These are phyloP conservation scores for Lacanobia wlatinum DNA, from an alignment of 2,888 invertebrate genomes.

Conservation along the genomic window DNA sequence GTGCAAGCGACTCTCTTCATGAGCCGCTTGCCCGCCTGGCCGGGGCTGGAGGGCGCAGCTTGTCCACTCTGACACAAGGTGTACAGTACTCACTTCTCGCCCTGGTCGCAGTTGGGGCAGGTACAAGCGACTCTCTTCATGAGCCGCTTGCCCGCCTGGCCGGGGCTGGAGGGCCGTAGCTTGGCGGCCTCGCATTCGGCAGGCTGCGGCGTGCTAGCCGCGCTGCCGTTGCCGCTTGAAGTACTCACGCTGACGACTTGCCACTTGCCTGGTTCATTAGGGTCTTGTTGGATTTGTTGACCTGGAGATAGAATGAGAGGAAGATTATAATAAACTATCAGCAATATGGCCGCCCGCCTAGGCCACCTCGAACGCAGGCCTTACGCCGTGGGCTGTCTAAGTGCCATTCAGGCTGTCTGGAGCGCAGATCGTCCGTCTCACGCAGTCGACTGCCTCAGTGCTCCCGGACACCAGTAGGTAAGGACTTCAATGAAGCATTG, in stretches of 20 bases:
- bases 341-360: too few species aligned
- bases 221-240: slow-evolving; percentile 58
- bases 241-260: slow-evolving; percentile 91
- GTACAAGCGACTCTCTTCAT: slow-evolving; percentile 98
- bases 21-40: too few species aligned
- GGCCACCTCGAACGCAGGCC: too few species aligned
- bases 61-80: background rate
- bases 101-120: slow-evolving; percentile 98
- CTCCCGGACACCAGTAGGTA: too few species aligned
- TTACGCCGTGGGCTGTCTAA: too few species aligned
- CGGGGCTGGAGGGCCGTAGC: slow-evolving; percentile 77
- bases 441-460: too few species aligned
- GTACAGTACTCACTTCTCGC: slow-evolving; percentile 91
- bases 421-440: too few species aligned
- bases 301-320: slow-evolving; percentile 76
- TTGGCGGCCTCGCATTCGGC: slow-evolving; percentile 84
- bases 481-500: too few species aligned
- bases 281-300: slow-evolving; percentile 95
- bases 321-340: background rate
- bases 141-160: slow-evolving; percentile 82
- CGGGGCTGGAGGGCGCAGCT: too few species aligned
- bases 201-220: slow-evolving; percentile 67
- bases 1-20: too few species aligned
- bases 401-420: too few species aligned
- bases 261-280: slow-evolving; percentile 96